phyloP scores from a whole-genome alignment of 1,140 invertebrate genomes.

The Drosophila pectinifera region DNA sequence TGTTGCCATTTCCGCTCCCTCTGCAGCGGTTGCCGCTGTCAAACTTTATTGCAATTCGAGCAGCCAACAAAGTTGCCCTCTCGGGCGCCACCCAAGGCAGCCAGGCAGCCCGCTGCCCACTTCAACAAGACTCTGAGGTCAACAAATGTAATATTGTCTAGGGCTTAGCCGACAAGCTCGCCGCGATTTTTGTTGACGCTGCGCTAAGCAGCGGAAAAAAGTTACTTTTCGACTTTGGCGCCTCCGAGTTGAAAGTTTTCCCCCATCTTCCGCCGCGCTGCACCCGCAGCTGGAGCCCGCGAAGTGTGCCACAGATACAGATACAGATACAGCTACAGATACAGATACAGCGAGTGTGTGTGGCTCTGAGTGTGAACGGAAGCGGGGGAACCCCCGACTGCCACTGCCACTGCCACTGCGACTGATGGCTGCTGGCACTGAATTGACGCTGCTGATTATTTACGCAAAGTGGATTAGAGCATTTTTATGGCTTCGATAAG shows the following conservation, averaged over 20 bases:
- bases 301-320: conserved; percentile 43
- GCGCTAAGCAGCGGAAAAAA: conserved; percentile 58
- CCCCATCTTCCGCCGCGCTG: conserved; percentile 45
- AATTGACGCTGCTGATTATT: conserved; percentile 64
- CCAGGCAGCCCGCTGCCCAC: conserved; percentile 21
- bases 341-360: too few relatives aligned
- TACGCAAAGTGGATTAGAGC: conserved; percentile 62
- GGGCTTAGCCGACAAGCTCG: conserved; percentile 47
- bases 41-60: conserved; percentile 55
- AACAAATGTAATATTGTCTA: conserved; percentile 65
- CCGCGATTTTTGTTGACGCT: conserved; percentile 55
- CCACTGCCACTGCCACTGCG: conserved; percentile 3
- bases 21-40: conserved; percentile 22
- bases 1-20: too few relatives aligned
- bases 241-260: conserved; percentile 58
- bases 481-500: conserved; percentile 64
- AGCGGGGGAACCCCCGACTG: too few relatives aligned
- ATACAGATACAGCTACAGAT: too few relatives aligned
- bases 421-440: conserved; percentile 49
- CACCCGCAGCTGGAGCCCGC: conserved; percentile 37
- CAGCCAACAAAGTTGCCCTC: conserved; percentile 47
- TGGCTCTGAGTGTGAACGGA: not conserved
- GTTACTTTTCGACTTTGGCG: conserved; percentile 63
- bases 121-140: conserved; percentile 41
- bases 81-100: not conserved